Percentiles rank a stretch among this genome's conserved stretches.
Evolutionary conservation across 2,797 vertebrate species (phyloP).

Genomic region (Pseudochromis fuscus): DNA sequence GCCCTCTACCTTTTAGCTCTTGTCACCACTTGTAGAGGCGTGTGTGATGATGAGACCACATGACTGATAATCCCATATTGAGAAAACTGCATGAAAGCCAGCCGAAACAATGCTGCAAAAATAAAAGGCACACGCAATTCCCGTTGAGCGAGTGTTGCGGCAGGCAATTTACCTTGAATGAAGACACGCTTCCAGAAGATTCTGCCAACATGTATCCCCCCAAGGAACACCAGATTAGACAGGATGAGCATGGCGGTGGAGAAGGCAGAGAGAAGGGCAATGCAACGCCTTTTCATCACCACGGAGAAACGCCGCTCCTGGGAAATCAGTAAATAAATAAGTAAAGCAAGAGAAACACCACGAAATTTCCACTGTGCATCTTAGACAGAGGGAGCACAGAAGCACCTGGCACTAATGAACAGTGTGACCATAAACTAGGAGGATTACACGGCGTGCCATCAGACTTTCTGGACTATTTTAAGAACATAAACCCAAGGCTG

Average conservation of each 20-base stretch:
- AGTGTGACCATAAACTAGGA: constrained; percentile 37
- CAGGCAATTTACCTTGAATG: constrained; percentile 87
- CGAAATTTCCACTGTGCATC: constrained; percentile 36
- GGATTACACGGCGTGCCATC: constrained; percentile 31
- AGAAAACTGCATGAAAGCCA: constrained; percentile 18
- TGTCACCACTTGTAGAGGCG: not conserved
- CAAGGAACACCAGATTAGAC: constrained; percentile 97
- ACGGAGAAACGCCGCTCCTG: constrained; percentile 88
- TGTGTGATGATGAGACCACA: not conserved
- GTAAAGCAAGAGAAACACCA: constrained; percentile 18
- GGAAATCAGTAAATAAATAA: constrained; percentile 70
- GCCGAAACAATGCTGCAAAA: constrained; percentile 40
- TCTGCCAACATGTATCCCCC: constrained; percentile 91
- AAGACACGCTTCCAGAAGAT: constrained; percentile 95
- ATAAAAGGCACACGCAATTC: constrained; percentile 27
- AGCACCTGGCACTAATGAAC: constrained; percentile 42
- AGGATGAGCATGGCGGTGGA: constrained; percentile 95
- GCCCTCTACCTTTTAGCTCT: not conserved
- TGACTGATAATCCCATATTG: constrained; percentile 9
- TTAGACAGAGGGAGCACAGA: constrained; percentile 27
- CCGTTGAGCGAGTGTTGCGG: constrained; percentile 19
- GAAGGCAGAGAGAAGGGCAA: constrained; percentile 89
- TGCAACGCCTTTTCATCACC: constrained; percentile 85
- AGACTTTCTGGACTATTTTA: constrained; percentile 31
- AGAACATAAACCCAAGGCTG: constrained; percentile 39